Base-by-base conservation (phyloP, 2,888 invertebrate species). In the Lasioglossum marginatum region DNA sequence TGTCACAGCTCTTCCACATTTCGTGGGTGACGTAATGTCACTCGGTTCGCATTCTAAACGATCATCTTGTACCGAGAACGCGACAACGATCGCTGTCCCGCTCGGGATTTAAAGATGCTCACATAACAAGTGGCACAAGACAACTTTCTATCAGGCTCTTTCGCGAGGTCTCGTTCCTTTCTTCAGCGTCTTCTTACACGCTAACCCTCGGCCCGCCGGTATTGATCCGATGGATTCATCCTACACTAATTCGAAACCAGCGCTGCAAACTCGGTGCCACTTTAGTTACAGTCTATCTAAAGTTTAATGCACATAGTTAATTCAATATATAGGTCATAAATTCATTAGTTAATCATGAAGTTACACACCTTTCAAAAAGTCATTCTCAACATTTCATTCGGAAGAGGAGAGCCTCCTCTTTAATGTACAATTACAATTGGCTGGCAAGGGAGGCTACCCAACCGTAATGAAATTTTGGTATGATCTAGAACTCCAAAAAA, bases 41-140 rank as follows among this genome's bases (percentile, higher is more conserved):
- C 68, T 73, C 23, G 16, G 48, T 31, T n/a, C 74, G 66, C n/a
- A 10, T 16, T 63, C 60, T 27, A 31, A 71, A 37, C 23, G 71
- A 68, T 57, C 19, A 43, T 16, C 23, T 23, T 43, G 66, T 66
- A 34, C 34, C 31, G 34, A 43, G 43, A 31, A 76, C 70, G 66
- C 45, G 63, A 57, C 80, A 79, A 80, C 77, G 57, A n/a, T 70
- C 43, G 66, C 19, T 34, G 27, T 75, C 63, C 80, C 82, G 78
- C 27, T 82, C 80, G 74, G 60, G 57, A 52, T 48, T 37, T 83
- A 83, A 89, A 85, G 84, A 68, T 66, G 37, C 63, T 72, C 79
- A 82, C 63, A 85, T 77, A 88, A 88, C 88, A 89, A 89, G 89
- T 89, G 37, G 89, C 87, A 88, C 89, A 84, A 85, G 77, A 87